Evolutionary conservation across 2,113 vertebrate species (phyloP).

Genomic region (Dryoscopus gambensis): DNA sequence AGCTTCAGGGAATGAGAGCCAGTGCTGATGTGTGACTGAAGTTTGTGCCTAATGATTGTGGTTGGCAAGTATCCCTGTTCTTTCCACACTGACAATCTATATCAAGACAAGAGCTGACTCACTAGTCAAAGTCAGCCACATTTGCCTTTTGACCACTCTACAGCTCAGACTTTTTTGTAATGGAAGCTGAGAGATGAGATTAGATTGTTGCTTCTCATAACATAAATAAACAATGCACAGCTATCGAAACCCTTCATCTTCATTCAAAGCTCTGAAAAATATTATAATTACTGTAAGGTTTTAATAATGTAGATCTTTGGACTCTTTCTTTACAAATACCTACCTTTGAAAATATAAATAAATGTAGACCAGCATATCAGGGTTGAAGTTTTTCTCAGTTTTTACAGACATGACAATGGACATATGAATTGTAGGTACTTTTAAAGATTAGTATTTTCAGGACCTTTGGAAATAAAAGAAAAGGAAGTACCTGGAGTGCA

Average conservation of each 20-base stretch:
- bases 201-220: neutral
- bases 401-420: neutral
- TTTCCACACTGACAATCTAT: constrained; percentile 41
- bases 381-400: neutral
- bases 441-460: neutral
- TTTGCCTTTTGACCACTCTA: constrained; percentile 43
- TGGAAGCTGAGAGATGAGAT: neutral
- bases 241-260: neutral
- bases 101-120: constrained; percentile 46
- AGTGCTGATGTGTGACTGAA: neutral
- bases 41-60: neutral
- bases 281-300: neutral
- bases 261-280: constrained; percentile 5
- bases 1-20: constrained; percentile 39
- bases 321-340: neutral
- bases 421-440: neutral
- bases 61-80: constrained; percentile 20
- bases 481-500: neutral
- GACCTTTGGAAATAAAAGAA: neutral
- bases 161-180: constrained; percentile 1
- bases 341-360: neutral
- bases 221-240: neutral
- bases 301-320: neutral
- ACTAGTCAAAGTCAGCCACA: constrained; percentile 35
- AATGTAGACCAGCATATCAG: neutral